Conservation (phyloP, 1,140 invertebrate species). For the Matsumurasca onukii region DNA sequence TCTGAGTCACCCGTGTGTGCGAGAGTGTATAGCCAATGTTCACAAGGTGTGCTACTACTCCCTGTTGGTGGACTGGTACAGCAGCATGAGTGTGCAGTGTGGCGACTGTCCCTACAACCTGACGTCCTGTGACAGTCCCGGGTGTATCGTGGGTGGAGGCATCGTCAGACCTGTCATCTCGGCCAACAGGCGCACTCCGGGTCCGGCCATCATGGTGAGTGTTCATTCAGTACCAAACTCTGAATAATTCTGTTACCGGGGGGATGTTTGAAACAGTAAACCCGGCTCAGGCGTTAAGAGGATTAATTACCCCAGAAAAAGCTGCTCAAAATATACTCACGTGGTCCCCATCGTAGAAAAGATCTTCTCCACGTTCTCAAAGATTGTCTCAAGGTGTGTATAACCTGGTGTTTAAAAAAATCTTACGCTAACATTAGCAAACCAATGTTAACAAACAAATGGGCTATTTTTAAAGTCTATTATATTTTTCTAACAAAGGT, state of each 20-base stretch:
- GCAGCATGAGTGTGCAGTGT: constrained; percentile 35
- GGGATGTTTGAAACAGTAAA: not conserved
- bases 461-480: too few relatives aligned
- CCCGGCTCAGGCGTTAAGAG: not conserved
- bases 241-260: too few relatives aligned
- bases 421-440: too few relatives aligned
- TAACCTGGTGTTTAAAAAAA: too few relatives aligned
- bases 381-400: too few relatives aligned
- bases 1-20: constrained; percentile 29
- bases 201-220: constrained; percentile 52
- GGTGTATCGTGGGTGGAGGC: constrained; percentile 54
- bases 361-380: too few relatives aligned
- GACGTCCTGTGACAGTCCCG: constrained; percentile 47
- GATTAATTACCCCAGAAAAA: too few relatives aligned
- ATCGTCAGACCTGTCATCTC: constrained; percentile 47
- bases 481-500: too few relatives aligned
- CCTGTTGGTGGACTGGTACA: constrained; percentile 30
- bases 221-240: not conserved
- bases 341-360: not conserved
- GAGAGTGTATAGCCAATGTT: constrained; percentile 30
- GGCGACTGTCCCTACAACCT: constrained; percentile 32
- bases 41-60: constrained; percentile 34
- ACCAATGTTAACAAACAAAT: too few relatives aligned
- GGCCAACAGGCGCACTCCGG: constrained; percentile 53
- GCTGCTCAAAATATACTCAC: too few relatives aligned